A percentile compares a stretch with the other conserved stretches of the same genome.
Conservation (phyloP, 2,113 vertebrate species). For the Lonchura striata region DNA sequence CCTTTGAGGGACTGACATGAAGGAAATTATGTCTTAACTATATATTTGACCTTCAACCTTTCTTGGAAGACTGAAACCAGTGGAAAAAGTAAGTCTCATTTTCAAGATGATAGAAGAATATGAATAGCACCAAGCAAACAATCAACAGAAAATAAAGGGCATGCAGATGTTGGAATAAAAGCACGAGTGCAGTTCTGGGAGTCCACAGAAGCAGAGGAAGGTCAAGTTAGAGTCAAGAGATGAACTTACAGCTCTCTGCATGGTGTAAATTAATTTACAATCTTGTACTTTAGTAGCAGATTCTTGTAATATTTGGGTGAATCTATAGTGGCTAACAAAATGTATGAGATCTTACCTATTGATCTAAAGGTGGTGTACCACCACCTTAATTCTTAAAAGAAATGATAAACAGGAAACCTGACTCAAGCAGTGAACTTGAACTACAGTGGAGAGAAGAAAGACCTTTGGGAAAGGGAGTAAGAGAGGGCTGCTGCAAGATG, state of each 20-base stretch:
- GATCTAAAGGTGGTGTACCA: not conserved
- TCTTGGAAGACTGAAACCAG: not conserved
- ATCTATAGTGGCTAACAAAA: not conserved
- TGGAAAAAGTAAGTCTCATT: not conserved
- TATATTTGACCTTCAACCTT: not conserved
- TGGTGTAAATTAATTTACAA: not conserved
- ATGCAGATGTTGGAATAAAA: not conserved
- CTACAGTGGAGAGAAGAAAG: not conserved
- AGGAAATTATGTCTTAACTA: not conserved
- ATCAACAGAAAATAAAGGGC: not conserved
- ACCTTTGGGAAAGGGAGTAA: not conserved
- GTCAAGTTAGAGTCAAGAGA: not conserved
- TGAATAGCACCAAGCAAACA: not conserved
- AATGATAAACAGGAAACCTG: not conserved
- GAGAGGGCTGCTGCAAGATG: not conserved
- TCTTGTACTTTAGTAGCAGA: not conserved
- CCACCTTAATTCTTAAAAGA: not conserved
- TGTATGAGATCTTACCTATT: not conserved
- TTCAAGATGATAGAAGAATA: not conserved
- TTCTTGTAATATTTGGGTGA: not conserved
- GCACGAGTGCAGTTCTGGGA: fast-evolving
- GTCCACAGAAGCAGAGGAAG: not conserved
- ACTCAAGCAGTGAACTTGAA: not conserved
- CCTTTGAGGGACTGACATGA: not conserved
- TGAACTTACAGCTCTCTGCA: not conserved